phyloP scores from a whole-genome alignment of 2,113 vertebrate species.

The Melospiza melodia region DNA sequence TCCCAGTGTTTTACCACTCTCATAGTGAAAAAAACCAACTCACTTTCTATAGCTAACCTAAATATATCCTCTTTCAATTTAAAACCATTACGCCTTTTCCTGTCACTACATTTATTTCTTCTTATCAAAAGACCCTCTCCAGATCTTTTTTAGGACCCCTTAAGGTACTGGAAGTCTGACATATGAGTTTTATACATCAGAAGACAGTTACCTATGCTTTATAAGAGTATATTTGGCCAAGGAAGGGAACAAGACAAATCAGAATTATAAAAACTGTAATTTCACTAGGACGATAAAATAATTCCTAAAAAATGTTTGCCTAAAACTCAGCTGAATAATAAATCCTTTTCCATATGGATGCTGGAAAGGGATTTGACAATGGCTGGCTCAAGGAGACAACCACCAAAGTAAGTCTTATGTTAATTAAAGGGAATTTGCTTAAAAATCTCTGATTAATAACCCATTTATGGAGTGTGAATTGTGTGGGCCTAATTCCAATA shows the following conservation, averaged over 20 bases:
- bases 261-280: not conserved
- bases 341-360: not conserved
- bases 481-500: not conserved
- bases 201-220: not conserved
- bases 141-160: not conserved
- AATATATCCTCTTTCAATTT: not conserved
- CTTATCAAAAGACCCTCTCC: not conserved
- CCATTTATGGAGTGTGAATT: not conserved
- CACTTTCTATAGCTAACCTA: not conserved
- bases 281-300: not conserved
- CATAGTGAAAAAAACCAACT: not conserved
- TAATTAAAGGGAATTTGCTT: not conserved
- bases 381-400: not conserved
- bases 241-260: not conserved
- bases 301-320: not conserved
- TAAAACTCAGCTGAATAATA: not conserved
- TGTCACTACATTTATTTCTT: not conserved
- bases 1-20: not conserved
- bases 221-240: not conserved
- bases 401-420: not conserved
- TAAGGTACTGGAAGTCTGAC: not conserved
- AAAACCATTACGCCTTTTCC: not conserved
- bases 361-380: not conserved
- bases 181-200: not conserved
- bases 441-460: not conserved